phyloP scores from a whole-genome alignment of 2,888 invertebrate genomes.

The Spodoptera littoralis region DNA sequence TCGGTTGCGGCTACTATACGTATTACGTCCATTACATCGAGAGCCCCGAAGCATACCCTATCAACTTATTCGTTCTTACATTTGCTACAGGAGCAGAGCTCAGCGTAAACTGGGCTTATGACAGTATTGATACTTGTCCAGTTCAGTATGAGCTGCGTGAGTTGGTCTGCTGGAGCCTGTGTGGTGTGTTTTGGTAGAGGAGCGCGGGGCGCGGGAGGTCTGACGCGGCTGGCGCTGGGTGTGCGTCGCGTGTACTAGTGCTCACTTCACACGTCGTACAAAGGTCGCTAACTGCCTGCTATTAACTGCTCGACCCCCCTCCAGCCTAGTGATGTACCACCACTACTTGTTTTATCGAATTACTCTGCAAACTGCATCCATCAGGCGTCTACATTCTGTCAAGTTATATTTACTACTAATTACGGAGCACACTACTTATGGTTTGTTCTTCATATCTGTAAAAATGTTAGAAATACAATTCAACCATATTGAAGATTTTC shows the following conservation, averaged over 20 bases:
- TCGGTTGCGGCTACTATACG: constrained; percentile 53
- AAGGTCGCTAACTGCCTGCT: constrained; percentile 88
- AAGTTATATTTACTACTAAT: no score
- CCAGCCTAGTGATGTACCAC: constrained; percentile 72
- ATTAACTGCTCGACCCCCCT: constrained; percentile 83
- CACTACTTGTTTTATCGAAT: constrained; percentile 28
- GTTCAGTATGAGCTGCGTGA: constrained; percentile 55
- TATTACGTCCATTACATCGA: constrained; percentile 43
- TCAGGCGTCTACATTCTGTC: no score
- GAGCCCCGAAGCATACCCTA: constrained; percentile 52
- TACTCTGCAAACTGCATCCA: neutral
- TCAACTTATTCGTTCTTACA: constrained; percentile 49
- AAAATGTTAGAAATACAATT: no score
- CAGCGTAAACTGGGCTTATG: constrained; percentile 65
- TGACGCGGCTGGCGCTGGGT: constrained; percentile 52
- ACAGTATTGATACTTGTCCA: constrained; percentile 65
- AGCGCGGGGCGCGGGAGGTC: constrained; percentile 54
- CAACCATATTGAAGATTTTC: no score
- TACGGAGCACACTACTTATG: no score
- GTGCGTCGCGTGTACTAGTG: constrained; percentile 79
- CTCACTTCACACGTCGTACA: constrained; percentile 87
- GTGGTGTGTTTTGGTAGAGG: constrained; percentile 10
- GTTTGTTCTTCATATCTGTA: no score
- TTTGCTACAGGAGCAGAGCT: constrained; percentile 51
- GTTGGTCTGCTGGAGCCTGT: constrained; percentile 13